Evolutionary conservation across 2,113 vertebrate genomes (phyloP).

Genomic region (Lophius piscatorius): DNA sequence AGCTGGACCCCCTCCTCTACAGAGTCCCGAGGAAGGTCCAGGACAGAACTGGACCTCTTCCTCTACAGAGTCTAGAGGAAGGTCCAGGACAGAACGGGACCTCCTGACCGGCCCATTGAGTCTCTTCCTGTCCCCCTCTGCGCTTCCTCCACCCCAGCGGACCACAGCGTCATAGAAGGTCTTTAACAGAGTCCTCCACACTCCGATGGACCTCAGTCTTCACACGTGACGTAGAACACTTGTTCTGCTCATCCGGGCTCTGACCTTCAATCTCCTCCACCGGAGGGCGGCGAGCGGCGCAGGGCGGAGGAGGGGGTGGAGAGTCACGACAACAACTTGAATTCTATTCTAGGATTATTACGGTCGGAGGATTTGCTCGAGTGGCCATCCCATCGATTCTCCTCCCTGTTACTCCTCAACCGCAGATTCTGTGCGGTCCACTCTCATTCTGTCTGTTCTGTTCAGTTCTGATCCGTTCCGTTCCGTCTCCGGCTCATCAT

Average conservation of each 20-base stretch:
- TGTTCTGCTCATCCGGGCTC: slow-evolving; percentile 9
- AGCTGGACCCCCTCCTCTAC: no score
- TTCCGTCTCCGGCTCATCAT: slow-evolving; percentile 34
- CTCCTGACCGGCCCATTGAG: no score
- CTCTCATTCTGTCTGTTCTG: slow-evolving; percentile 21
- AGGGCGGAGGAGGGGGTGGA: neutral
- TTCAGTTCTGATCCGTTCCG: no score
- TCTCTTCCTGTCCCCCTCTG: no score
- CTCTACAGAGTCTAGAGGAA: no score
- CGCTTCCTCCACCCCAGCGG: no score
- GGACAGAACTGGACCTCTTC: no score
- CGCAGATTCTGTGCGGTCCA: slow-evolving; percentile 31
- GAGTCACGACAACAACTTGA: neutral
- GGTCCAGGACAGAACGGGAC: no score
- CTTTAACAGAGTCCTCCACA: no score
- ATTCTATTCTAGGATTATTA: neutral
- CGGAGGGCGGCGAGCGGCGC: slow-evolving; percentile 11
- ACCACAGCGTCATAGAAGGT: no score
- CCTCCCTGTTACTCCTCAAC: slow-evolving; percentile 26
- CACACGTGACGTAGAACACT: neutral
- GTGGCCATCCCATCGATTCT: slow-evolving; percentile 10
- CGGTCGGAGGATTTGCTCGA: neutral
- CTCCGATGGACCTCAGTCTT: neutral
- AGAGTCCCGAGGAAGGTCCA: no score
- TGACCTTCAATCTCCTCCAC: neutral